Evolutionary conservation across 2,113 vertebrate species (phyloP).

Genomic region (Propithecus coquereli): DNA sequence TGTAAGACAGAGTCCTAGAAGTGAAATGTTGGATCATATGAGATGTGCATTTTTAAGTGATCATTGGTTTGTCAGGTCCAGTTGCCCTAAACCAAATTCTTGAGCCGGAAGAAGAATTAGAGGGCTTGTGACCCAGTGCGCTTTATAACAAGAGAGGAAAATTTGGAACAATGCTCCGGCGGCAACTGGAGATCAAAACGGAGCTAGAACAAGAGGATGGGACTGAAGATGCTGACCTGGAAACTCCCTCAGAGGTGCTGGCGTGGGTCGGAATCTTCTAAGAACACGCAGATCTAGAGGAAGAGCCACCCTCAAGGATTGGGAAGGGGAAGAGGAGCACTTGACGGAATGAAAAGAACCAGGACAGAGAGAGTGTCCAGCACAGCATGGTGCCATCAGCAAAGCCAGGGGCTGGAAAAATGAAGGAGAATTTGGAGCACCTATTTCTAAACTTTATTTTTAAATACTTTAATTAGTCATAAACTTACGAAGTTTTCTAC

Average conservation of each 20-base stretch:
- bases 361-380: no score
- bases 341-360: no score
- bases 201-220: no score
- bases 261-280: no score
- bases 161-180: no score
- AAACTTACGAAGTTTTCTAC: constrained; percentile 8
- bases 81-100: neutral
- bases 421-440: neutral
- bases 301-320: no score
- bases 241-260: neutral
- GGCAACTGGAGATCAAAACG: neutral
- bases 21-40: neutral
- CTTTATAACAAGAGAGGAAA: neutral
- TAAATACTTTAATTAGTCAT: constrained; percentile 24
- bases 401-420: no score
- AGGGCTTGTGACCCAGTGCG: no score
- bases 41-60: neutral
- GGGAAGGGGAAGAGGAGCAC: no score
- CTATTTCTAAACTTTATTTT: constrained; percentile 5
- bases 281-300: no score
- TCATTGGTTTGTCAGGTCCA: neutral
- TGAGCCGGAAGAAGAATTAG: neutral
- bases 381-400: no score
- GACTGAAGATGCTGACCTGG: neutral
- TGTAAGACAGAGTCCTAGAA: neutral